phyloP scores from a whole-genome alignment of 2,113 vertebrate species.

The Cervus canadensis region DNA sequence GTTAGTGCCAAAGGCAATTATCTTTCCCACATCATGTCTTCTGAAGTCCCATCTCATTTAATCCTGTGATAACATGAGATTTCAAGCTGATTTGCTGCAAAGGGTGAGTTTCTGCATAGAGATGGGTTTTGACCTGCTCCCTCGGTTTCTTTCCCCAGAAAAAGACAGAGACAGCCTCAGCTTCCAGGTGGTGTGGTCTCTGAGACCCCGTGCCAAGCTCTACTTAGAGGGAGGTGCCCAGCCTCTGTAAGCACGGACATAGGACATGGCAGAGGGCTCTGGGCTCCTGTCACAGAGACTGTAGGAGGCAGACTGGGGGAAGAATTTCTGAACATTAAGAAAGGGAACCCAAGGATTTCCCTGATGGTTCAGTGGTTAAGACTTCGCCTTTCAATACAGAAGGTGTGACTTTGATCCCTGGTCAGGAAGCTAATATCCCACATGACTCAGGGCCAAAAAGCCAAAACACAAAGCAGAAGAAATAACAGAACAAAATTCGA shows the following conservation, averaged over 20 bases:
- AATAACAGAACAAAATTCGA: neutral
- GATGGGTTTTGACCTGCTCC: neutral
- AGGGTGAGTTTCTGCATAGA: neutral
- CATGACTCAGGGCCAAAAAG: neutral
- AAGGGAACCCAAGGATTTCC: neutral
- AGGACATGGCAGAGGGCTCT: rapidly evolving
- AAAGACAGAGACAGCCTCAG: neutral
- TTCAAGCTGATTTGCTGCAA: neutral
- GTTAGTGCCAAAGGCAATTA: neutral
- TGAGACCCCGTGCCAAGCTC: neutral
- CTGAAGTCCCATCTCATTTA: neutral
- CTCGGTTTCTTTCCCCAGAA: neutral
- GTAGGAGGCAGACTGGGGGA: neutral
- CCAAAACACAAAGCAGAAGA: neutral
- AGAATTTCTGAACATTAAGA: neutral
- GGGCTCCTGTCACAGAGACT: neutral
- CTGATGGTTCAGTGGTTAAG: neutral
- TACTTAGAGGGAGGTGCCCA: neutral
- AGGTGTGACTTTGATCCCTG: neutral
- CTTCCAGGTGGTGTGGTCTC: neutral
- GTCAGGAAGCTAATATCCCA: neutral
- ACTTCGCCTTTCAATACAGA: neutral
- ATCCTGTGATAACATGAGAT: neutral
- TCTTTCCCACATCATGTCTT: neutral
- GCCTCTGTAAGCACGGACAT: neutral